Percentiles rank a stretch among this genome's conserved stretches.
Conservation (phyloP, 1,140 invertebrate species). For the Zaprionus ornatus region DNA sequence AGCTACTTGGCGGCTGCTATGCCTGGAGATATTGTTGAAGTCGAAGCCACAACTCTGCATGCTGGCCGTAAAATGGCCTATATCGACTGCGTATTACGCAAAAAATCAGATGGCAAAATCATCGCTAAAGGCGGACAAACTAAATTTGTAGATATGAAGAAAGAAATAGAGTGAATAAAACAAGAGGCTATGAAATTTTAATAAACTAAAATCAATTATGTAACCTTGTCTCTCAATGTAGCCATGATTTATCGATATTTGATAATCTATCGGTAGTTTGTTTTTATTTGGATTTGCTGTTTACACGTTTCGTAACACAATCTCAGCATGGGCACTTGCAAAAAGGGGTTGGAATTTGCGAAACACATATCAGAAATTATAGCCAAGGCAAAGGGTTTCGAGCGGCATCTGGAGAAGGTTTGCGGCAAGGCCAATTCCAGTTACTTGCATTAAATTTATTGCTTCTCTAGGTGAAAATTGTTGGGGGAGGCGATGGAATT, state of each 20-base stretch:
- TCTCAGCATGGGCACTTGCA: slow-evolving; percentile 63
- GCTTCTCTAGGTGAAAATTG: slow-evolving; percentile 86
- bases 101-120: slow-evolving; percentile 89
- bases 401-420: slow-evolving; percentile 69
- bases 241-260: slow-evolving; percentile 28
- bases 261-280: slow-evolving; percentile 1
- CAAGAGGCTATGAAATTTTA: background rate
- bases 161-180: background rate
- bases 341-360: slow-evolving; percentile 72
- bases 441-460: background rate
- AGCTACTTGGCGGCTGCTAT: slow-evolving; percentile 90
- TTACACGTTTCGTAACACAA: slow-evolving; percentile 37
- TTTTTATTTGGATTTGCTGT: slow-evolving; percentile 21
- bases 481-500: slow-evolving; percentile 88
- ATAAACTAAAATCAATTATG: background rate
- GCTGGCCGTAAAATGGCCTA: slow-evolving; percentile 92
- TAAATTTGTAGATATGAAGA: slow-evolving; percentile 87
- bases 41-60: slow-evolving; percentile 91
- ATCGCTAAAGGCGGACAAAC: slow-evolving; percentile 92
- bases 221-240: background rate
- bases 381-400: slow-evolving; percentile 67
- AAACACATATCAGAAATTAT: slow-evolving; percentile 76
- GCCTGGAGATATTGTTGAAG: slow-evolving; percentile 90
- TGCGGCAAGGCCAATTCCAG: background rate
- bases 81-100: slow-evolving; percentile 89